Evolutionary conservation across 2,888 invertebrate genomes (phyloP).

Genomic region (Penaeus monodon): DNA sequence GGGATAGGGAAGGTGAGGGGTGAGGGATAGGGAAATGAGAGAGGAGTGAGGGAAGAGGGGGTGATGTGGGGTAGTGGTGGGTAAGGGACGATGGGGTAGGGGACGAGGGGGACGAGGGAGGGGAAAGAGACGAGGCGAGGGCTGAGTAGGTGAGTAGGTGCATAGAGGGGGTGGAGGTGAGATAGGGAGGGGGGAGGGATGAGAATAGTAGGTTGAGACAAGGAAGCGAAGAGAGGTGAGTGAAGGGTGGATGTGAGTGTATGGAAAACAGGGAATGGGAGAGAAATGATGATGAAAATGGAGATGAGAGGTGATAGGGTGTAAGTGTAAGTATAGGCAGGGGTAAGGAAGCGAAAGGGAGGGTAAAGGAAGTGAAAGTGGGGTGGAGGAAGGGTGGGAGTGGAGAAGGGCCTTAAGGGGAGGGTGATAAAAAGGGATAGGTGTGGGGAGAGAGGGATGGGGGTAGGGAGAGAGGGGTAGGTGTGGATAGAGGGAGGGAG

Average conservation of each 20-base stretch:
- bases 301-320: not conserved
- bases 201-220: not conserved
- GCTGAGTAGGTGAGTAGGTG: not conserved
- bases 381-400: too few species aligned
- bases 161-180: not conserved
- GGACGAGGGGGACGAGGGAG: too few species aligned
- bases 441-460: too few species aligned
- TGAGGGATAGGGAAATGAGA: not conserved
- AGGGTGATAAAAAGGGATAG: too few species aligned
- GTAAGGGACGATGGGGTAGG: too few species aligned
- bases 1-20: fast-evolving
- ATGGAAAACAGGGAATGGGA: not conserved
- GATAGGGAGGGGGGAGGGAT: not conserved
- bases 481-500: too few species aligned
- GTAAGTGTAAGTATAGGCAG: not conserved
- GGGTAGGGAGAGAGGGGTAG: too few species aligned
- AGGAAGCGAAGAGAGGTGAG: not conserved
- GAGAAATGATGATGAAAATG: not conserved
- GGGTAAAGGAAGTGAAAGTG: not conserved
- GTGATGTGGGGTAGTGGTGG: not conserved
- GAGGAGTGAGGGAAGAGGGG: not conserved
- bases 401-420: too few species aligned
- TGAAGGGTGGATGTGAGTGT: not conserved
- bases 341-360: not conserved
- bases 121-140: too few species aligned